A percentile compares a stretch with the other conserved stretches of the same genome.
phyloP scores from a whole-genome alignment of 1,140 invertebrate species.

The Pseudomyrmex cubaensis region DNA sequence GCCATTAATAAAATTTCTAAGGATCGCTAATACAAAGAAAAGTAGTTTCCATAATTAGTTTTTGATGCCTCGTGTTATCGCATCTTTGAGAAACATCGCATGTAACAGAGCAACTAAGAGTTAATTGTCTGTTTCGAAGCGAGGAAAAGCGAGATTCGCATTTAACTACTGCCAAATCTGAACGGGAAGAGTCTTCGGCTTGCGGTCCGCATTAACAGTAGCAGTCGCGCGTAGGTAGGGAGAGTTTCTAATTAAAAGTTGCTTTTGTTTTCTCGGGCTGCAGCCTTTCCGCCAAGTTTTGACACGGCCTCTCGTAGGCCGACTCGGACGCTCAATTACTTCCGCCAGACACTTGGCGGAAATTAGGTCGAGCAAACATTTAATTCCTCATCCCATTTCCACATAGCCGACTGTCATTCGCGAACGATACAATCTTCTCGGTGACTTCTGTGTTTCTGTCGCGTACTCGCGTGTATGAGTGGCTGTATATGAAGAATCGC shows the following conservation, averaged over 20 bases:
- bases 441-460: not conserved
- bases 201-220: conserved; percentile 1
- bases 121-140: conserved; percentile 27
- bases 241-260: conserved; percentile 52
- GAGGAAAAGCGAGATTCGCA: not conserved
- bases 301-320: conserved; percentile 19
- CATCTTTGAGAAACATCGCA: conserved; percentile 16
- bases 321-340: conserved; percentile 48
- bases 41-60: not conserved
- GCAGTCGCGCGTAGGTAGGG: conserved; percentile 27
- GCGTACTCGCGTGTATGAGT: not conserved
- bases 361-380: conserved; percentile 66
- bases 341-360: conserved; percentile 3
- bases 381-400: conserved; percentile 46
- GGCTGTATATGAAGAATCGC: not conserved
- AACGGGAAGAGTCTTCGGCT: conserved; percentile 19
- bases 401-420: conserved; percentile 42
- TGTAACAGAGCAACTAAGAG: conserved; percentile 7
- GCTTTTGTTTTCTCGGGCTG: conserved; percentile 39
- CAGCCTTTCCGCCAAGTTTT: conserved; percentile 15
- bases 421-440: conserved; percentile 9
- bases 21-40: not conserved
- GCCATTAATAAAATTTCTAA: conserved; percentile 1
- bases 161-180: conserved; percentile 29
- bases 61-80: not conserved